Evolutionary conservation across 1,140 invertebrate genomes (phyloP).

Genomic region (Pissodes strobi): DNA sequence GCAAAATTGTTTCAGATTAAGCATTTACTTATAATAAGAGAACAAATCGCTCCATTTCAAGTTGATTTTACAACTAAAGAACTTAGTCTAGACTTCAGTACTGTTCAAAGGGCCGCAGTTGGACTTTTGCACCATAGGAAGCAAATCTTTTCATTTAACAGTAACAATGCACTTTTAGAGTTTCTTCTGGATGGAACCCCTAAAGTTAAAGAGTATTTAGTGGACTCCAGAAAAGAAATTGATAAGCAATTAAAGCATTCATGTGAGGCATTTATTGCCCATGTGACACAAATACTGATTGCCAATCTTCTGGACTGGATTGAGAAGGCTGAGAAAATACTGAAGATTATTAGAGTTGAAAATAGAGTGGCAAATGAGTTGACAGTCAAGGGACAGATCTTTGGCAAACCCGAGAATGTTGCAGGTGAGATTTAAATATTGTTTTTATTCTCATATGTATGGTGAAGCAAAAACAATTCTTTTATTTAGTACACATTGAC

Average conservation of each 20-base stretch:
- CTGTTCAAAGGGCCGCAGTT: constrained; percentile 84
- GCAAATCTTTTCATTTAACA: constrained; percentile 83
- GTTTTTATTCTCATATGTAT: too few relatives aligned
- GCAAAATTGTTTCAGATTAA: constrained; percentile 97
- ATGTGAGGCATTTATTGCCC: constrained; percentile 81
- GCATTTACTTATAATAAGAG: constrained; percentile 93
- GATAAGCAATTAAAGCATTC: constrained; percentile 87
- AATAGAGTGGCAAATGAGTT: constrained; percentile 41
- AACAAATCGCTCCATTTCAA: constrained; percentile 98
- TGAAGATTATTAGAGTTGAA: constrained; percentile 37
- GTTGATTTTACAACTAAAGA: constrained; percentile 94
- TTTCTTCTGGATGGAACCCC: constrained; percentile 91
- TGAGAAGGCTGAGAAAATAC: constrained; percentile 42
- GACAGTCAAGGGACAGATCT: constrained; percentile 55
- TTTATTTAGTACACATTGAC: too few relatives aligned
- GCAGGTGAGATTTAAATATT: constrained; percentile 56
- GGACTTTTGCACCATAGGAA: constrained; percentile 84
- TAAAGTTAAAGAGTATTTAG: constrained; percentile 86
- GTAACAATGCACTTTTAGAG: constrained; percentile 90
- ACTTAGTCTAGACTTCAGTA: constrained; percentile 88
- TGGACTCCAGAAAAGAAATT: constrained; percentile 94
- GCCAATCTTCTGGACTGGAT: constrained; percentile 51
- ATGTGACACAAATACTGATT: constrained; percentile 77
- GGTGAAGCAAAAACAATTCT: too few relatives aligned
- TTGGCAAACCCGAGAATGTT: constrained; percentile 61